A percentile compares a stretch with the other conserved stretches of the same genome.
These are phyloP conservation scores for Catocala nupta DNA, from an alignment of 2,888 invertebrate species.

Conservation along the genomic window DNA sequence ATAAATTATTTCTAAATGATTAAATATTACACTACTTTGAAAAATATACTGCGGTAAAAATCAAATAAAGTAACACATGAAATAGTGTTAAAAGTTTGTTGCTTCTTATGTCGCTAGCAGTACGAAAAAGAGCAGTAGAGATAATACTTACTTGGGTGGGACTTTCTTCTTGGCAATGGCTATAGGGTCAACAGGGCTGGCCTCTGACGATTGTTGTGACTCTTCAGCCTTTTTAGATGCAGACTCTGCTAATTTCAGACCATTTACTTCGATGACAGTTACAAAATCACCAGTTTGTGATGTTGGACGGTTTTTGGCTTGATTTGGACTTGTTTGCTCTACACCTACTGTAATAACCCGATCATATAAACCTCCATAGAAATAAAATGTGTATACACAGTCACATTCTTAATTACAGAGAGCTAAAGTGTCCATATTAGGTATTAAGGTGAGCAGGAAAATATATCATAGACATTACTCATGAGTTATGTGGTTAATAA, in stretches of 20 bases:
- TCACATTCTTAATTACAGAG: not conserved
- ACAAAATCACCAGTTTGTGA: slow-evolving; percentile 90
- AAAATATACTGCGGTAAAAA: too few species aligned
- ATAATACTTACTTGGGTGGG: slow-evolving; percentile 87
- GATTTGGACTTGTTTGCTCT: slow-evolving; percentile 78
- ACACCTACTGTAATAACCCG: slow-evolving; percentile 64
- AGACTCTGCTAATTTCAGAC: slow-evolving; percentile 88
- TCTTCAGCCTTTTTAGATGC: slow-evolving; percentile 78
- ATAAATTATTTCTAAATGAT: too few species aligned
- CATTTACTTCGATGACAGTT: slow-evolving; percentile 96
- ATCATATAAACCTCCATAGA: slow-evolving; percentile 11
- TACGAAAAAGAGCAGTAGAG: too few species aligned
- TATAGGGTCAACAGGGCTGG: slow-evolving; percentile 86
- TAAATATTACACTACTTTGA: too few species aligned
- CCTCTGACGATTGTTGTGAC: slow-evolving; percentile 78
- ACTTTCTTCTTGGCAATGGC: slow-evolving; percentile 89
- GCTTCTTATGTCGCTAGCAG: too few species aligned
- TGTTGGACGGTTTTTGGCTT: slow-evolving; percentile 83
- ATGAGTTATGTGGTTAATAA: too few species aligned
- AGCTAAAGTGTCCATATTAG: too few species aligned
- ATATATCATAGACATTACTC: not conserved
- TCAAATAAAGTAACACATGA: too few species aligned
- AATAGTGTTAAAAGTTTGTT: too few species aligned
- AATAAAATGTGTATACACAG: not conserved
- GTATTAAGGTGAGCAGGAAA: not conserved